Percentiles rank a stretch among this genome's conserved stretches.
These are phyloP conservation scores for Siderastrea siderea DNA, from an alignment of 92 coral and sea anemone species.

Conservation along the genomic window DNA sequence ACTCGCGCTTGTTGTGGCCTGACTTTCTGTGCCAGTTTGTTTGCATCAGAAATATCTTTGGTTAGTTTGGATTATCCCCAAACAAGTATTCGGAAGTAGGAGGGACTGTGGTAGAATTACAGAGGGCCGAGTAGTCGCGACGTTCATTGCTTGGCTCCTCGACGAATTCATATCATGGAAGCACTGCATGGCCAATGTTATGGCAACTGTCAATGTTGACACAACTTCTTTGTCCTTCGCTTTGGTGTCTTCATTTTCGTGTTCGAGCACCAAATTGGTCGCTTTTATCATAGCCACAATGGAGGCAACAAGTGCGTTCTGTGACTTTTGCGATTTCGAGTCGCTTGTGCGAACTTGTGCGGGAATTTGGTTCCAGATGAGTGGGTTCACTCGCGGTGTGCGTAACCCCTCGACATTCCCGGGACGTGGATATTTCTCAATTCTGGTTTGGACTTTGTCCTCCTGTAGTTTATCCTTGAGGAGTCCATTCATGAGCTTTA, in stretches of 20 bases:
- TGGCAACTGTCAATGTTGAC: conserved; percentile 63
- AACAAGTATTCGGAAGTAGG: conserved; percentile 56
- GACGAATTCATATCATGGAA: conserved; percentile 59
- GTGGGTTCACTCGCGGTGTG: conserved; percentile 58
- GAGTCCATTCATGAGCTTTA: conserved; percentile 44
- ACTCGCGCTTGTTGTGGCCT: neutral
- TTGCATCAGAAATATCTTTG: conserved; percentile 76
- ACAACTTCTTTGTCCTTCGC: conserved; percentile 49
- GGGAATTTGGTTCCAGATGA: conserved; percentile 59
- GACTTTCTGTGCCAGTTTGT: conserved; percentile 62
- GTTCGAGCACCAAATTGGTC: conserved; percentile 23
- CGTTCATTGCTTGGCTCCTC: conserved; percentile 47
- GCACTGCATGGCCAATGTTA: conserved; percentile 67
- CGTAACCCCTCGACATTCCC: conserved; percentile 39
- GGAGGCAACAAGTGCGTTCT: conserved; percentile 54
- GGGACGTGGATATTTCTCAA: conserved; percentile 54
- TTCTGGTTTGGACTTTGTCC: conserved; percentile 48
- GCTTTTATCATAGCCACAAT: conserved; percentile 58
- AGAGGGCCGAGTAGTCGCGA: conserved; percentile 56
- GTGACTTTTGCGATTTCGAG: conserved; percentile 61
- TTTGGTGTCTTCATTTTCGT: neutral
- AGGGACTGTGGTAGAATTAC: conserved; percentile 33
- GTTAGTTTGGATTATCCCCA: conserved; percentile 73
- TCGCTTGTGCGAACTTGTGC: conserved; percentile 46
- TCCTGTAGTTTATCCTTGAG: conserved; percentile 54